phyloP scores from a whole-genome alignment of 2,888 invertebrate species.

The Drosophila leonis region DNA sequence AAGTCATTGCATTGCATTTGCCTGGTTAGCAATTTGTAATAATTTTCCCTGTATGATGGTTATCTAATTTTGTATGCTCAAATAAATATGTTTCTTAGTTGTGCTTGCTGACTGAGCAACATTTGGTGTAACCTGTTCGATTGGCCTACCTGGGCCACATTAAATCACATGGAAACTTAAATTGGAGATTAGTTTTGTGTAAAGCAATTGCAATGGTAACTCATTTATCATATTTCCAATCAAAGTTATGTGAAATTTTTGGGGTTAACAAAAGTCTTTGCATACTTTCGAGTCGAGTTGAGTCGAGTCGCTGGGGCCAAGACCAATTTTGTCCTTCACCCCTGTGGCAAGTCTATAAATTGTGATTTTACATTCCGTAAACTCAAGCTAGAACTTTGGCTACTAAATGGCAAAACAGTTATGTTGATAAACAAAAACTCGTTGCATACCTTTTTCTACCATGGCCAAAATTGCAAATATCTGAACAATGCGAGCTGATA shows the following conservation, averaged over 20 bases:
- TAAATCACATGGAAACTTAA: background rate
- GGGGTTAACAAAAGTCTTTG: constrained; percentile 7
- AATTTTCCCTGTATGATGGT: constrained; percentile 31
- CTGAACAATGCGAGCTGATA: constrained; percentile 51
- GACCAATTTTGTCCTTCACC: constrained; percentile 14
- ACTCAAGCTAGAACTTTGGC: constrained; percentile 11
- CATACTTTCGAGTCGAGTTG: constrained; percentile 28
- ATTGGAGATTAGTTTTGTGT: constrained; percentile 1
- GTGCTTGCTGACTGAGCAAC: constrained; percentile 5
- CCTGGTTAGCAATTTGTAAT: constrained; percentile 66
- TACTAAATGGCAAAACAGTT: constrained; percentile 33
- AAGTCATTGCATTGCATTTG: constrained; percentile 70
- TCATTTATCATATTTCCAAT: constrained; percentile 1
- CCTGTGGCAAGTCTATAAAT: constrained; percentile 49
- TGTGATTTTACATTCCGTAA: constrained; percentile 34
- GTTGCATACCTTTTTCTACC: constrained; percentile 43
- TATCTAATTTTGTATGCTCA: constrained; percentile 50
- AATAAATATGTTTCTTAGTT: constrained; percentile 33
- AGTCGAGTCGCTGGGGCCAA: background rate
- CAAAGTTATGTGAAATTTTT: constrained; percentile 16
- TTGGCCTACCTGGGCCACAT: background rate
- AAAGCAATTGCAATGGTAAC: background rate
- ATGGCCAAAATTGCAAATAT: constrained; percentile 44
- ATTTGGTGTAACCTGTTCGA: constrained; percentile 7
- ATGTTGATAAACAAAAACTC: constrained; percentile 34